These are phyloP conservation scores for Saturnia japonica DNA, from an alignment of 2,888 invertebrate genomes.

Conservation along the genomic window DNA sequence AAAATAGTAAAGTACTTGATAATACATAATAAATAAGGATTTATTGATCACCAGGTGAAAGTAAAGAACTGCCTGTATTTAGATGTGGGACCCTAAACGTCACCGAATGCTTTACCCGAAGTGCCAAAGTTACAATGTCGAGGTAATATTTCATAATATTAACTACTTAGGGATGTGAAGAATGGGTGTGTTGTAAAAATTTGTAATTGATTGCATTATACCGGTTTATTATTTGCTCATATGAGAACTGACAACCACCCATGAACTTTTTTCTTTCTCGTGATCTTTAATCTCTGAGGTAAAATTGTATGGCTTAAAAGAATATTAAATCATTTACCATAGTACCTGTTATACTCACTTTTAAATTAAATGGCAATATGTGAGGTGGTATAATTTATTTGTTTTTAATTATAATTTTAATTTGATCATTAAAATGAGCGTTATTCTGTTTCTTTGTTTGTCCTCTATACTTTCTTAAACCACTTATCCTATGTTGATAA, in stretches of 20 bases:
- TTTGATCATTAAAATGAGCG: too few species aligned
- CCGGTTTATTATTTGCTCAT: conserved; percentile 44
- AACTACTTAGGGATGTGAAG: conserved; percentile 72
- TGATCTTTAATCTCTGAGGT: conserved; percentile 18
- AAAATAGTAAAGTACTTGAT: conserved; percentile 4
- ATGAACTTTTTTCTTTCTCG: conserved; percentile 26
- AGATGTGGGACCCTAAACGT: conserved; percentile 21
- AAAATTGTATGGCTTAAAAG: not conserved
- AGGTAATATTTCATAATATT: conserved; percentile 78
- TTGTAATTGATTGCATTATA: conserved; percentile 66
- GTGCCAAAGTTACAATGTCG: conserved; percentile 57
- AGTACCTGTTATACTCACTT: not conserved
- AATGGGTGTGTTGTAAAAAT: conserved; percentile 70
- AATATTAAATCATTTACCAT: not conserved
- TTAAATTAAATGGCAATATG: not conserved
- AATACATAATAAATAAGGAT: not conserved
- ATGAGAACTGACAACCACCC: conserved; percentile 36
- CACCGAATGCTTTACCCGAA: conserved; percentile 36
- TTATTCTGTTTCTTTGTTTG: too few species aligned
- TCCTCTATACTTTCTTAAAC: too few species aligned
- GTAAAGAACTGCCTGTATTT: not conserved
- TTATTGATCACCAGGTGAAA: not conserved
- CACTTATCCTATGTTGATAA: too few species aligned
- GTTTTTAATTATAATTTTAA: not conserved
- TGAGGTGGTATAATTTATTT: not conserved